Percentiles rank a stretch among this genome's conserved stretches.
phyloP scores from a whole-genome alignment of 2,113 vertebrate species.

The Sylvia atricapilla region DNA sequence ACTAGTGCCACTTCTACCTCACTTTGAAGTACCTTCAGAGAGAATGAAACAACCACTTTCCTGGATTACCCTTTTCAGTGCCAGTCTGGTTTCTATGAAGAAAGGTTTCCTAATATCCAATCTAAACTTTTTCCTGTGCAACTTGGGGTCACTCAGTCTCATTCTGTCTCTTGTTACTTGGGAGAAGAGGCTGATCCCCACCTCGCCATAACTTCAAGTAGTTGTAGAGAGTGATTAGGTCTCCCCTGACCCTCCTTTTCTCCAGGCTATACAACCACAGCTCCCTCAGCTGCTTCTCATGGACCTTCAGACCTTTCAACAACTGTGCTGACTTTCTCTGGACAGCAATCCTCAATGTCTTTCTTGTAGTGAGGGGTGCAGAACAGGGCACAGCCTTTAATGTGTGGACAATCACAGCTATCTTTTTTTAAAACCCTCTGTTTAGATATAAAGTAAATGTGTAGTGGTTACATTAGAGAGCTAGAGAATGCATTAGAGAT shows the following conservation, averaged over 20 bases:
- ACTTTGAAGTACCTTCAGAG: neutral
- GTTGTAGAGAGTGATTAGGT: rapidly evolving
- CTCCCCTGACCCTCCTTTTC: neutral
- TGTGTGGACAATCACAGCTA: neutral
- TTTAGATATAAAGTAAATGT: neutral
- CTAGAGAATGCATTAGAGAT: neutral
- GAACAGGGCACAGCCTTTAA: neutral
- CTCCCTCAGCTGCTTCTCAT: neutral
- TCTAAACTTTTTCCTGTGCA: neutral
- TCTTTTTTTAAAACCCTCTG: neutral
- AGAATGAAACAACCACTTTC: neutral
- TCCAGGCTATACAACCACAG: neutral
- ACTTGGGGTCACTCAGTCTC: rapidly evolving
- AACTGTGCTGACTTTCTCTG: neutral
- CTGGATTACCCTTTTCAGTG: neutral
- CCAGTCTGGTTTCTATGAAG: neutral
- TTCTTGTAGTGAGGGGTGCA: neutral
- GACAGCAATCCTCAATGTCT: neutral
- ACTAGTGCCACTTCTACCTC: rapidly evolving
- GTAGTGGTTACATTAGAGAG: neutral
- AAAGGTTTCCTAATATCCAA: neutral
- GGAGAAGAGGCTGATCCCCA: neutral
- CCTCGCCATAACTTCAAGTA: neutral
- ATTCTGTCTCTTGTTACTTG: neutral
- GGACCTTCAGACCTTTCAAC: neutral